Evolutionary conservation across 2,113 vertebrate species (phyloP).

Genomic region (Tretioscincus oriximinensis): DNA sequence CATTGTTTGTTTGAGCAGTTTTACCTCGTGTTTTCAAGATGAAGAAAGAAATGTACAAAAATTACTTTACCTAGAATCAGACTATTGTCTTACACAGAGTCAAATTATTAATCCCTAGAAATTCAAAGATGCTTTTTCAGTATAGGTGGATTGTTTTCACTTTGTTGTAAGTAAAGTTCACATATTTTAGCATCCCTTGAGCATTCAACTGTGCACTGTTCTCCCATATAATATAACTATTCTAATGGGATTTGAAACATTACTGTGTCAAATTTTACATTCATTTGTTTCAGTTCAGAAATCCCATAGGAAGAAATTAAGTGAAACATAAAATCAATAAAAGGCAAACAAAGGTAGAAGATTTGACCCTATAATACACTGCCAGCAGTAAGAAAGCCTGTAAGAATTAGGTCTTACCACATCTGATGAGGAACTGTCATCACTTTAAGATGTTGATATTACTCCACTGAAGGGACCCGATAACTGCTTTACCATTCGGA

Average conservation of each 20-base stretch:
- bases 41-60: background rate
- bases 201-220: background rate
- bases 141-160: background rate
- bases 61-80: background rate
- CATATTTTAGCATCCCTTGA: no score
- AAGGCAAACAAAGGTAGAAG: background rate
- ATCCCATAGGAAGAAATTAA: background rate
- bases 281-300: background rate
- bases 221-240: background rate
- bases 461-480: background rate
- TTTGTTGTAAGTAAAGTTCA: background rate
- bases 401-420: background rate
- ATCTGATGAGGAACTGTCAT: background rate
- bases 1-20: background rate
- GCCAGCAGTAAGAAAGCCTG: background rate
- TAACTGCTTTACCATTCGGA: background rate
- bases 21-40: background rate
- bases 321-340: background rate
- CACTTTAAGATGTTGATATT: background rate
- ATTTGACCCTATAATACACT: background rate
- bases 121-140: background rate
- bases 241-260: background rate
- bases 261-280: background rate
- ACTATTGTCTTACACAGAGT: background rate
- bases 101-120: background rate